Evolutionary conservation across 2,888 invertebrate species (phyloP), one percentile per base, ranked within the genome.

Genomic region (Amphipyra tragopoginis): DNA sequence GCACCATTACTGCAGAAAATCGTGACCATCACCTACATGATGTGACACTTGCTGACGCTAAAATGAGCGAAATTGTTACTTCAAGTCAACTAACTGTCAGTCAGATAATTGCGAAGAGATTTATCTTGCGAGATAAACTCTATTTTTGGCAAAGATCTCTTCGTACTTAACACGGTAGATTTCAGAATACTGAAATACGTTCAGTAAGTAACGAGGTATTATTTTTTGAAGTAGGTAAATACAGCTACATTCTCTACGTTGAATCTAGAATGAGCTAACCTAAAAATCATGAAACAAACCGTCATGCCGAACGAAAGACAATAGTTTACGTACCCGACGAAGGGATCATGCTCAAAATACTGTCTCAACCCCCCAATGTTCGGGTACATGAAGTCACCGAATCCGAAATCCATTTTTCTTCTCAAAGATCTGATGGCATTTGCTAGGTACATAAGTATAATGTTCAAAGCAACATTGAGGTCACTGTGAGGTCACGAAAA

Each of bases 331-430:
- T 88, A 93, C 93, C 93, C 82, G 68, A 87, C 85, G 54, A 87
- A 83, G 1, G 89, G 86, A 83, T 92, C 93, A 82, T 85, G 83
- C 45, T 89, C 86, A 76, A 93, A 93, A 66, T 79, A 92, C 53
- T 88, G 88, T 39, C 89, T 82, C 45, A 94, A 66, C 0, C 93
- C 91, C 11, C 88, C 79, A 34, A 95, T 86, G 68, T 92, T 93
- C n/a, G 94, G 93, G 61, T 86, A 84, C 75, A 94, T 76, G 15
- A 88, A 85, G 62, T 94, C 93, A 59, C 94, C 93, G 64, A 94
- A 93, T 54, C 91, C 90, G 66, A 91, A 92, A 86, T 94, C 90
- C 95, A 95, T 94, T 67, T 78, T 90, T 72, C 84, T 80, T 71
- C 83, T 83, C 66, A 88, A 67, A 50, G 84, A 57, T 81, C 83